These are phyloP conservation scores for Alviniconcha strummeri DNA, from an alignment of 2,888 invertebrate species.

Conservation along the genomic window DNA sequence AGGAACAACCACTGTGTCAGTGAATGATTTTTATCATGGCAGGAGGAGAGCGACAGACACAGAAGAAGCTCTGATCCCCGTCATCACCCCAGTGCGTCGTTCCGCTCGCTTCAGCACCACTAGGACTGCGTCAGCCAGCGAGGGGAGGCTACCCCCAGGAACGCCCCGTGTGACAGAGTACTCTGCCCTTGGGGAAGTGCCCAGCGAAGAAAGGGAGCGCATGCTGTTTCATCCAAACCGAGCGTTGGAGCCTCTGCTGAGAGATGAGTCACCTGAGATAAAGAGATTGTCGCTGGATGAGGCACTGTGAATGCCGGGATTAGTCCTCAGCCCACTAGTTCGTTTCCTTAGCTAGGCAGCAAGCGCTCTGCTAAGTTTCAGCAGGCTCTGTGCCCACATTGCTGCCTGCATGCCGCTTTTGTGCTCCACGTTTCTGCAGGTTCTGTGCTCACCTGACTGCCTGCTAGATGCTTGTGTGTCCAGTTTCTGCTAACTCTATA, in stretches of 20 bases:
- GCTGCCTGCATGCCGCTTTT: too few relatives aligned
- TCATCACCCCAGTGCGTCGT: slow-evolving; percentile 31
- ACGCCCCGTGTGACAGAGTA: slow-evolving; percentile 1
- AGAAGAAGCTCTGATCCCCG: slow-evolving; percentile 12
- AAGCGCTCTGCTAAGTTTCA: too few relatives aligned
- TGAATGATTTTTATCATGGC: not conserved
- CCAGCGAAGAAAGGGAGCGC: slow-evolving; percentile 2
- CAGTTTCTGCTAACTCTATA: too few relatives aligned
- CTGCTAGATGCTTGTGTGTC: too few relatives aligned
- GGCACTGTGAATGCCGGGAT: too few relatives aligned
- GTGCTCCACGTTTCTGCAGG: too few relatives aligned
- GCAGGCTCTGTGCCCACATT: too few relatives aligned
- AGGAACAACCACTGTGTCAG: too few relatives aligned
- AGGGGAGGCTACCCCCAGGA: slow-evolving; percentile 7
- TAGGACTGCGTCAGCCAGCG: not conserved
- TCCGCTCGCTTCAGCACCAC: slow-evolving; percentile 1
- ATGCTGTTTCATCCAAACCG: slow-evolving; percentile 28
- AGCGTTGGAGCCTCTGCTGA: slow-evolving; percentile 10
- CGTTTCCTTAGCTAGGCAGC: too few relatives aligned
- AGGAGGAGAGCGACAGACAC: slow-evolving; percentile 23
- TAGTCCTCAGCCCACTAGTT: too few relatives aligned
- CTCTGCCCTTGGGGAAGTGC: slow-evolving; percentile 18
- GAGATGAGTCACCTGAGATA: not conserved
- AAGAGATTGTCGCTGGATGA: not conserved
- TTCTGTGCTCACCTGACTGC: too few relatives aligned